These are phyloP conservation scores for Chamaea fasciata DNA, from an alignment of 2,113 vertebrate species.

Conservation along the genomic window DNA sequence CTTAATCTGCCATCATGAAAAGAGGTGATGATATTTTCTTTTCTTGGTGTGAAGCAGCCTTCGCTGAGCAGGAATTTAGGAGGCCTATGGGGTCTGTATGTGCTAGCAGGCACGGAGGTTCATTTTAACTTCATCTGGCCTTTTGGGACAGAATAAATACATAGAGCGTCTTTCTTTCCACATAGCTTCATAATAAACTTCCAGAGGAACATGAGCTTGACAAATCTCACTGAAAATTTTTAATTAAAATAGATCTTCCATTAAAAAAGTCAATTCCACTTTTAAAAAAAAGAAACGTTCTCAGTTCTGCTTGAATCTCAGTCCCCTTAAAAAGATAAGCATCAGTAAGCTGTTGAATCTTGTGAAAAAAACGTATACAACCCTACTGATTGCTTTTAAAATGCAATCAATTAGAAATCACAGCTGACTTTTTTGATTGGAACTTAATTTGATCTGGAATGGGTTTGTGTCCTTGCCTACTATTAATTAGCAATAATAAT, in stretches of 20 bases:
- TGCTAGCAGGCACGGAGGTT: constrained; percentile 35
- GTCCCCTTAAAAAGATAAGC: neutral
- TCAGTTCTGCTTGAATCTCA: neutral
- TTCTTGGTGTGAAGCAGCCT: neutral
- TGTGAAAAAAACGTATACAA: neutral
- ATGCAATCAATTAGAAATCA: constrained; percentile 5
- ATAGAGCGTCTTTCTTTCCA: neutral
- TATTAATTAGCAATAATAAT: constrained; percentile 23
- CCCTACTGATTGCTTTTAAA: neutral
- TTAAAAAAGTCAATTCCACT: neutral
- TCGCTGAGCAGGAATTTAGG: constrained; percentile 32
- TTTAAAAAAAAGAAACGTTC: neutral
- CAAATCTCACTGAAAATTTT: neutral
- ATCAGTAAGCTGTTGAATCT: neutral
- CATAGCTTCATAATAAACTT: neutral
- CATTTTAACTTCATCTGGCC: constrained; percentile 37
- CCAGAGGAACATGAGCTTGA: neutral
- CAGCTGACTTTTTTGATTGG: neutral
- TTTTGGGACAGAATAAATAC: neutral
- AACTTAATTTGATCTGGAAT: constrained; percentile 15
- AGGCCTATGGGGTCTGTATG: constrained; percentile 11
- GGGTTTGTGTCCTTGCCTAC: neutral
- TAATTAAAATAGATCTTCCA: constrained; percentile 11
- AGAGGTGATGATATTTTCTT: constrained; percentile 3
- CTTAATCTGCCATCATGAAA: constrained; percentile 1